Evolutionary conservation across 2,113 vertebrate genomes (phyloP), one percentile per base, ranked within the genome.

Genomic region (Phylloscopus whistleri): DNA sequence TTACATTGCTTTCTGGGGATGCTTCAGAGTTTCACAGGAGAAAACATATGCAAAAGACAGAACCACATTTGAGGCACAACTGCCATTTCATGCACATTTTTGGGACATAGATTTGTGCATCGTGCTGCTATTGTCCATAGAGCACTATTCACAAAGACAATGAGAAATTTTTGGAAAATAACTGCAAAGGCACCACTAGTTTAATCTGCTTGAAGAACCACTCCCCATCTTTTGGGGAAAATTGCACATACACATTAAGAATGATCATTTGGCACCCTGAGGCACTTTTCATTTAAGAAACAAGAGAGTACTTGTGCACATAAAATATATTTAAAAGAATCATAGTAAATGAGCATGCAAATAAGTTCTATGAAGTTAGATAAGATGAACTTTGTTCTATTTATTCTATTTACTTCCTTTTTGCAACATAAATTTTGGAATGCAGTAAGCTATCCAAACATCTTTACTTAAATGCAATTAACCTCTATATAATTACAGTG

Each of bases 321-420:
- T 73, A 39, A 92, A 90, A 66, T 49, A 37, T 35, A 77, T 67
- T 75, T 2, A 70, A 85, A 90, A 77, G 22, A 55, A 37, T 37
- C 23, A 24, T 22, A 68, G 41, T 83, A 92, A 93, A 89, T 79
- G 72, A 89, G 51, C 44, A 72, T 66, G 39, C 37, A 84, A 60
- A 87, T 66, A 27, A 76, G 21, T 73, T 88, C 37, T 27, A 1
- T 69, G 43, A 88, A 84, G 67, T 67, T 74, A 84, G 66, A 62
- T 24, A 52, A 79, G 75, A 79, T 80, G 37, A 95, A 63, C 67
- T 97, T 91, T 55, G 53, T 59, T 88, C 69, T 87, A 20, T 92
- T 91, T 82, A 72, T 78, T 92, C 51, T 41, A 27, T 73, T 86
- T 13, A 13, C 51, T 90, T 89, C 27, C n/a, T 83, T 91, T 92